Evolutionary conservation across 1,140 invertebrate genomes (phyloP).

Genomic region (Octopus bimaculoides): DNA sequence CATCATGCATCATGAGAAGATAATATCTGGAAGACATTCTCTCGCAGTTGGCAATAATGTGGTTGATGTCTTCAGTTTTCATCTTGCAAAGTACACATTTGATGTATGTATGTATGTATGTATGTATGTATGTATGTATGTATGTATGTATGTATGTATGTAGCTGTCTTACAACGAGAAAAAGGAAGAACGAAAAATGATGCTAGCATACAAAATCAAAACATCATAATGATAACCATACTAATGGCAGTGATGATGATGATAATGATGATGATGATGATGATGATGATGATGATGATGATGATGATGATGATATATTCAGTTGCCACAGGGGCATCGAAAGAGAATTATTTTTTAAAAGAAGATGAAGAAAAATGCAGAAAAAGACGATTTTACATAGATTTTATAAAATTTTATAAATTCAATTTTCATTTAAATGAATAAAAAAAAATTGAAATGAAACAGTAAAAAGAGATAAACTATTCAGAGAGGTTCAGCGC

Average conservation of each 20-base stretch:
- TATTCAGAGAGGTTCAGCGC: no score
- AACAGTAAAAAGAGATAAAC: no score
- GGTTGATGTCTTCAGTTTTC: no score
- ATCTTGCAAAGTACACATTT: no score
- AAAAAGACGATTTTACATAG: constrained; percentile 54
- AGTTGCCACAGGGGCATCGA: constrained; percentile 69
- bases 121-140: constrained; percentile 19
- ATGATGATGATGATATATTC: constrained; percentile 67
- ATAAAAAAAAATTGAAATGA: no score
- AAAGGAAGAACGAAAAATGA: constrained; percentile 8
- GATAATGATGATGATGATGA: constrained; percentile 33
- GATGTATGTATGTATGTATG: constrained; percentile 27
- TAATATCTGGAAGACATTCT: no score
- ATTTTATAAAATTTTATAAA: constrained; percentile 65
- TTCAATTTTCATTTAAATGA: constrained; percentile 65
- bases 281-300: constrained; percentile 65
- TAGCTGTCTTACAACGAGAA: neutral
- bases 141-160: constrained; percentile 18
- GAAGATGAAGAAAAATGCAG: no score
- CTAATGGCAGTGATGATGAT: no score
- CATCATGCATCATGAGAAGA: no score
- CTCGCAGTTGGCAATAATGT: no score
- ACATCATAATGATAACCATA: no score
- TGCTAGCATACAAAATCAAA: no score
- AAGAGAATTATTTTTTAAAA: constrained; percentile 59